These are phyloP conservation scores for Progne subis DNA, from an alignment of 2,113 vertebrate species.

Conservation along the genomic window DNA sequence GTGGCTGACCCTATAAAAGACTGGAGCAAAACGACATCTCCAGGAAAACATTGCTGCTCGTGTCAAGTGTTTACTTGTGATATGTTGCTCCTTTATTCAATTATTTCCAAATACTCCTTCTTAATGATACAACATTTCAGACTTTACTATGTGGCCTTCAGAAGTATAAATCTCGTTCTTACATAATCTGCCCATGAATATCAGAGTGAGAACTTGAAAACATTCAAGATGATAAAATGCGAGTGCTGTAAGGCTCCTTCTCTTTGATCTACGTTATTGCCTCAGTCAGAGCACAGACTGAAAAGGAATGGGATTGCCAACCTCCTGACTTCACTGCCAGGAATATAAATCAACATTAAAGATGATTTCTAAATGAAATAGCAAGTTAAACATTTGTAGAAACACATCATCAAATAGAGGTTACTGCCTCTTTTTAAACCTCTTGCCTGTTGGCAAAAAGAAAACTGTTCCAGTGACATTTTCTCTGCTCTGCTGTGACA, in stretches of 20 bases:
- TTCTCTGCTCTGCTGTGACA: constrained; percentile 32
- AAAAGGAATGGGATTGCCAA: constrained; percentile 34
- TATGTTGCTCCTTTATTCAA: not conserved
- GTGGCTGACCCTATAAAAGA: not conserved
- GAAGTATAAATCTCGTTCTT: not conserved
- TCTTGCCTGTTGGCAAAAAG: constrained; percentile 51
- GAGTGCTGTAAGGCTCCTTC: not conserved
- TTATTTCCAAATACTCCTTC: not conserved
- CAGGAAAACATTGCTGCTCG: not conserved
- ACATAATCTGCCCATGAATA: constrained; percentile 20
- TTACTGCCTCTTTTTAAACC: constrained; percentile 48
- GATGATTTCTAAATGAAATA: constrained; percentile 47
- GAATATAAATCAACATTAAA: constrained; percentile 60
- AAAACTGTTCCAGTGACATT: constrained; percentile 56
- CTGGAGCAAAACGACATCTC: not conserved
- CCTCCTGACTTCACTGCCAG: constrained; percentile 50
- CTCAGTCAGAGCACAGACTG: constrained; percentile 17
- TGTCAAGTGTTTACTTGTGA: not conserved
- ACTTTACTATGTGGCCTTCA: constrained; percentile 3
- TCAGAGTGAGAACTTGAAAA: constrained; percentile 11
- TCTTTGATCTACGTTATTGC: not conserved
- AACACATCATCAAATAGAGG: constrained; percentile 52
- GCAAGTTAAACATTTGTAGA: constrained; percentile 57
- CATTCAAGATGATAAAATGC: constrained; percentile 10
- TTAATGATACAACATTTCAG: not conserved